A percentile compares a stretch with the other conserved stretches of the same genome.
Evolutionary conservation across 2,888 invertebrate species (phyloP).

Genomic region (Cheilosia scutellata): DNA sequence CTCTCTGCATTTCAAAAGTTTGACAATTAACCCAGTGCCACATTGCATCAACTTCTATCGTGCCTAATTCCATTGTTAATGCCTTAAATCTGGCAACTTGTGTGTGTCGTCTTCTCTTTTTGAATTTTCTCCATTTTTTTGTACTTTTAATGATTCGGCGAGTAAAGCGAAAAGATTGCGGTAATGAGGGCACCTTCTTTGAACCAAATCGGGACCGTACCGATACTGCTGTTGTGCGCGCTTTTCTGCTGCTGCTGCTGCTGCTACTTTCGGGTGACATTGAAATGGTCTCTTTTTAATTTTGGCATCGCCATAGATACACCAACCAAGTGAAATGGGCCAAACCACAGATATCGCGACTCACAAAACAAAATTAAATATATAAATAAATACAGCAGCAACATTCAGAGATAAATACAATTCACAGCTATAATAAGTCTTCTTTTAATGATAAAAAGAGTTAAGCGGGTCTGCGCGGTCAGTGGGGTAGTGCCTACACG

Average conservation of each 20-base stretch:
- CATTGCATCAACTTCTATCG: conserved; percentile 34
- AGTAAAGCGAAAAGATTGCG: conserved; percentile 33
- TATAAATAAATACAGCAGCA: conserved; percentile 7
- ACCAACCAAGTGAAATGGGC: neutral
- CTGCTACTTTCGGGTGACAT: conserved; percentile 37
- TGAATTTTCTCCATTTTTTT: conserved; percentile 37
- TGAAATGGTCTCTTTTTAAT: conserved; percentile 37
- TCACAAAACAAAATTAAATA: neutral
- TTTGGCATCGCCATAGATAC: conserved; percentile 22
- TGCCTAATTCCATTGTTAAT: conserved; percentile 23
- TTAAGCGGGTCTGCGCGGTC: conserved; percentile 8
- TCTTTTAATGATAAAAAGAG: conserved; percentile 9
- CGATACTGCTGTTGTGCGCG: conserved; percentile 23
- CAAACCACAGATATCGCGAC: conserved; percentile 2
- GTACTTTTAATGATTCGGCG: conserved; percentile 28
- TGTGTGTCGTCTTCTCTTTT: conserved; percentile 18
- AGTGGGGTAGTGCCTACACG: conserved; percentile 15
- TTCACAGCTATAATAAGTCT: conserved; percentile 31
- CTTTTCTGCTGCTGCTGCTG: conserved; percentile 4
- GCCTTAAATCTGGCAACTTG: neutral
- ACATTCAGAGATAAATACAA: conserved; percentile 18
- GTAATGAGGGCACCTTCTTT: conserved; percentile 57
- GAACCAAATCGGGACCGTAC: conserved; percentile 54
- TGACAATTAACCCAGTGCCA: conserved; percentile 46
- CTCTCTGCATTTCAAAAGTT: neutral